Conservation (phyloP, 2,113 vertebrate species). For the Python bivittatus region DNA sequence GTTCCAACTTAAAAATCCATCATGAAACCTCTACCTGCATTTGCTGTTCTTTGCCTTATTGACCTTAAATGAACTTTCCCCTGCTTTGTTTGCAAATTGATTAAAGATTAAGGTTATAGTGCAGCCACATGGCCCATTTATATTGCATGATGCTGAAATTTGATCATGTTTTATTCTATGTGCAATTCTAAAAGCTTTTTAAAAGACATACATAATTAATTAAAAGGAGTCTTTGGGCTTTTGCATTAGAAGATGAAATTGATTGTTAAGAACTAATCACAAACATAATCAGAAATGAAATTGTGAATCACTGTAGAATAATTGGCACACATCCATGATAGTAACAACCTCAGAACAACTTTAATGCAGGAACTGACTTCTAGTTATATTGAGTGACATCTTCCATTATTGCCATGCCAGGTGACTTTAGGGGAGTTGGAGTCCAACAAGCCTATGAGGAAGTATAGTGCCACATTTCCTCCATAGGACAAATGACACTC, state of each 20-base stretch:
- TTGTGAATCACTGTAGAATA: slow-evolving; percentile 40
- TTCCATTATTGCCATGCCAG: background rate
- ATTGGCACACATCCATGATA: background rate
- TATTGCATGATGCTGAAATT: slow-evolving; percentile 72
- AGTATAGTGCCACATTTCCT: background rate
- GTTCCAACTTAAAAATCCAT: background rate
- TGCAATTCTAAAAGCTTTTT: slow-evolving; percentile 75
- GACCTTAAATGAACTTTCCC: slow-evolving; percentile 5
- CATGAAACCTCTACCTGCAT: background rate
- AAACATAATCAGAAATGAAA: slow-evolving; percentile 45
- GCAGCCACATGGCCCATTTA: slow-evolving; percentile 56
- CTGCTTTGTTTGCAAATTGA: slow-evolving; percentile 36
- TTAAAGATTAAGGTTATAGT: slow-evolving; percentile 54
- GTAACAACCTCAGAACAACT: background rate
- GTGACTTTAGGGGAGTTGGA: background rate
- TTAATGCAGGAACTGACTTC: background rate
- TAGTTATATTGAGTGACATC: background rate
- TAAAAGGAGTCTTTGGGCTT: slow-evolving; percentile 64
- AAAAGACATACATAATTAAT: slow-evolving; percentile 70
- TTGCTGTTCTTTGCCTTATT: fast-evolving
- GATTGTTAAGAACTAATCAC: slow-evolving; percentile 49
- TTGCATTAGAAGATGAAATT: slow-evolving; percentile 60
- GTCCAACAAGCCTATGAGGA: background rate
- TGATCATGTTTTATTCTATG: slow-evolving; percentile 75
- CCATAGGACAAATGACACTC: background rate